Conservation (phyloP, 2,113 vertebrate genomes). For the Chaenocephalus aceratus region DNA sequence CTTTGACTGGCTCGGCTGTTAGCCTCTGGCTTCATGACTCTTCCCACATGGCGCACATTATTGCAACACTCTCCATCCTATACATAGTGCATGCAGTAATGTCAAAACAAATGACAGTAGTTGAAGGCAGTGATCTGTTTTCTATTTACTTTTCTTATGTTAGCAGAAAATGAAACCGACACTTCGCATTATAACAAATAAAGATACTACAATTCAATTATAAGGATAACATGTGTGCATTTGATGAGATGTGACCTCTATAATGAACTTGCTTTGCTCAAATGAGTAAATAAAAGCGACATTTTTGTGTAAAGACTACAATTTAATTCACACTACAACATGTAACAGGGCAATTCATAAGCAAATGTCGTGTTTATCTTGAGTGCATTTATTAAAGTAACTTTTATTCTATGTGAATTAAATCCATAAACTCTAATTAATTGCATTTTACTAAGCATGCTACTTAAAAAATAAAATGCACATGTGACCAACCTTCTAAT, state of each 20-base stretch:
- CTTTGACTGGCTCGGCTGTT: slow-evolving; percentile 63
- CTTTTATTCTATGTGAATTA: slow-evolving; percentile 13
- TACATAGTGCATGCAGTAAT: slow-evolving; percentile 58
- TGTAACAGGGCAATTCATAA: neutral
- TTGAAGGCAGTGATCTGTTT: slow-evolving; percentile 42
- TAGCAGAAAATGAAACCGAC: slow-evolving; percentile 30
- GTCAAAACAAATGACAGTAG: slow-evolving; percentile 67
- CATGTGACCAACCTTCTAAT: neutral
- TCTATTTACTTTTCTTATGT: slow-evolving; percentile 10
- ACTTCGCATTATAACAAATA: slow-evolving; percentile 3
- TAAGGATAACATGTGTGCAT: neutral
- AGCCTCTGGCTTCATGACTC: slow-evolving; percentile 75
- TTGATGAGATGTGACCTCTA: slow-evolving; percentile 13
- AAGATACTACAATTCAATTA: neutral
- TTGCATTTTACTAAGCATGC: neutral
- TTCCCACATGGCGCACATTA: slow-evolving; percentile 77
- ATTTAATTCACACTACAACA: neutral
- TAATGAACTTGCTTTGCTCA: neutral
- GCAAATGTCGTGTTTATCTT: neutral
- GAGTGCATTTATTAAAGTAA: neutral
- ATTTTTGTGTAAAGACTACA: slow-evolving; percentile 9
- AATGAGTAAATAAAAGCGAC: slow-evolving; percentile 11
- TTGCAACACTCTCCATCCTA: slow-evolving; percentile 67
- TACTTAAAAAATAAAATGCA: neutral
- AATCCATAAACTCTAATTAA: neutral